phyloP scores from a whole-genome alignment of 2,888 invertebrate genomes.

The Lysandra bellargus region DNA sequence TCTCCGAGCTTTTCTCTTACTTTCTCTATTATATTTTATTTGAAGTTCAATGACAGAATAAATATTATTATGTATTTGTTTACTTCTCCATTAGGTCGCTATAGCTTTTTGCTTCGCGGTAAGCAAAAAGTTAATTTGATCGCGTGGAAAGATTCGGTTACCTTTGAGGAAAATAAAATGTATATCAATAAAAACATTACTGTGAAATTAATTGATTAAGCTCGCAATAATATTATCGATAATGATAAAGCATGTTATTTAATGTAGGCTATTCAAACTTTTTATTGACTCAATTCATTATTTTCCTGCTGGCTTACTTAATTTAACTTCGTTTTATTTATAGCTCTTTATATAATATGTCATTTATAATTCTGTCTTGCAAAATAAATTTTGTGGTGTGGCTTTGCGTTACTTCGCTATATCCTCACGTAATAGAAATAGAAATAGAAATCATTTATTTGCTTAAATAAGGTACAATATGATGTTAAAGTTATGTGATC shows the following conservation, averaged over 20 bases:
- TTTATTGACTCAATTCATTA: conserved; percentile 1
- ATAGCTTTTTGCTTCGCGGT: not conserved
- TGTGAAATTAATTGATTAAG: not conserved
- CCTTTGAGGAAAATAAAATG: not conserved
- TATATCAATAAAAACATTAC: not conserved
- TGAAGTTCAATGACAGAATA: not conserved
- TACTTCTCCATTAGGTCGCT: too few relatives aligned
- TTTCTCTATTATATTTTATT: not conserved
- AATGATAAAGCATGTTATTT: conserved; percentile 5
- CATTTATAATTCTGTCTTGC: not conserved
- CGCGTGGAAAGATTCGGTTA: not conserved
- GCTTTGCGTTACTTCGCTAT: too few relatives aligned
- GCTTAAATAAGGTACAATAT: too few relatives aligned
- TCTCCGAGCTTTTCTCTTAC: not conserved
- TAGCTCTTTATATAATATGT: not conserved
- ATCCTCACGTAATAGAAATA: not conserved
- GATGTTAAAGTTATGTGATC: too few relatives aligned
- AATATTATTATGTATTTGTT: not conserved
- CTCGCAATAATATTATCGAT: not conserved
- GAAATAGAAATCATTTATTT: too few relatives aligned
- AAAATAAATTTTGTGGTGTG: too few relatives aligned
- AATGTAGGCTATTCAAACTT: conserved; percentile 16
- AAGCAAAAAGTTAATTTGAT: not conserved
- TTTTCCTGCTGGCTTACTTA: conserved; percentile 2
- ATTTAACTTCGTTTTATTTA: not conserved